Conservation (phyloP, 1,140 invertebrate genomes). For the Macrocentrus cingulum region DNA sequence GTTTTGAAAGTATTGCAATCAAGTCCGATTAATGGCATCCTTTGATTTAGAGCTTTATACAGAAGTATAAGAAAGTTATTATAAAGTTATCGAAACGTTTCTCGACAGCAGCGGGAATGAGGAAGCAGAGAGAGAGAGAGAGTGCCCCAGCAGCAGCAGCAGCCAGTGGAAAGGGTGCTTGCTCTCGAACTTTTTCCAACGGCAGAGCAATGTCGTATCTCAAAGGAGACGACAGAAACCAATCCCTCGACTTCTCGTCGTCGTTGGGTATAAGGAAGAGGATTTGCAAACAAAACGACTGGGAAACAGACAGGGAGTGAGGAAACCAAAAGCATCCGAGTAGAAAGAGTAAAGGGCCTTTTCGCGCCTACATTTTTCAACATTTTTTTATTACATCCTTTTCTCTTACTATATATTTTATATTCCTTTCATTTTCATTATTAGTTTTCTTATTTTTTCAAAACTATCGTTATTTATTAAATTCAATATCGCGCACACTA, state of each 20-base stretch:
- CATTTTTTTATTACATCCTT: not conserved
- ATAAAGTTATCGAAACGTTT: constrained; percentile 4
- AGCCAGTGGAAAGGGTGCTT: not conserved
- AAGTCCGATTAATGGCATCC: constrained; percentile 5
- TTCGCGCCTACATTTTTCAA: not conserved
- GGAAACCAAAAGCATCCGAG: not conserved
- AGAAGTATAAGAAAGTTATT: constrained; percentile 2
- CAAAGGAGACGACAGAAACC: constrained; percentile 5
- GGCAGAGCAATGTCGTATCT: not conserved
- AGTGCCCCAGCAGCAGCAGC: not conserved
- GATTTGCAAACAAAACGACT: not conserved
- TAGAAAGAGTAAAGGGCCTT: not conserved
- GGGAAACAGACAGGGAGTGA: not conserved
- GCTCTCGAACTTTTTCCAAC: not conserved
- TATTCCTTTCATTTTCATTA: not conserved
- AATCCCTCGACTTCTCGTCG: not conserved
- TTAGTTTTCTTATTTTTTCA: not conserved
- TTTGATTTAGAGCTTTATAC: not conserved
- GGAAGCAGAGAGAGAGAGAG: not conserved
- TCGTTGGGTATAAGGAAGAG: not conserved
- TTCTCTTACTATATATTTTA: not conserved
- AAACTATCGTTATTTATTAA: no score
- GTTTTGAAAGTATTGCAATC: not conserved
- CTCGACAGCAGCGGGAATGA: not conserved
- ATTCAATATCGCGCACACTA: not conserved